Conservation (phyloP, 2,113 vertebrate genomes). For the Cephalopholis sonnerati region DNA sequence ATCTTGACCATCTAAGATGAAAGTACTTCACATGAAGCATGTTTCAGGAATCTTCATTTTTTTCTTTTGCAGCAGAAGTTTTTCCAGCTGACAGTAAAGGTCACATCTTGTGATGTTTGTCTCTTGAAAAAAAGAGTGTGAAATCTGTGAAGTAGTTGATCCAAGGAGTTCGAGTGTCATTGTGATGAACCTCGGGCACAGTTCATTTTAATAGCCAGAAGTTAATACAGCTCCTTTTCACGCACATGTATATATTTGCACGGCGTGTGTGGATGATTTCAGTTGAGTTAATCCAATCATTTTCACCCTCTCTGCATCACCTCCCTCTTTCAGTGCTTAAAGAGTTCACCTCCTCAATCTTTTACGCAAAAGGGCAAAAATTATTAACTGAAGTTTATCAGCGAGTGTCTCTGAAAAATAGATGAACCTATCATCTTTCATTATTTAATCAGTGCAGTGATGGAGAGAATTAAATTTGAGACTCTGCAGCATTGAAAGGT, state of each 20-base stretch:
- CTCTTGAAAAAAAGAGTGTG: not conserved
- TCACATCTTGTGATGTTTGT: not conserved
- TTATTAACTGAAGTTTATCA: not conserved
- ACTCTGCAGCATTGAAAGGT: not conserved
- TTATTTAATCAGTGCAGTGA: not conserved
- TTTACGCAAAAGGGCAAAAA: conserved; percentile 5
- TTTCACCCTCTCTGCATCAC: not conserved
- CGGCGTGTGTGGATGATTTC: not conserved
- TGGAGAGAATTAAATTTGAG: conserved; percentile 5
- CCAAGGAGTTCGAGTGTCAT: too few species aligned
- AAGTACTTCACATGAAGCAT: not conserved
- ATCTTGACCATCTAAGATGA: conserved; percentile 35
- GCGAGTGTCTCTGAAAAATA: not conserved
- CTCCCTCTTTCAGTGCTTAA: not conserved
- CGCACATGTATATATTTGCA: not conserved
- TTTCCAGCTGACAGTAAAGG: not conserved
- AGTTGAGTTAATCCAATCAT: not conserved
- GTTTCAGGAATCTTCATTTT: not conserved
- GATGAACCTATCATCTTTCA: conserved; percentile 3
- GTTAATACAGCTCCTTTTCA: not conserved
- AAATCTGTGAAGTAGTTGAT: not conserved
- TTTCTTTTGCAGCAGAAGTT: not conserved
- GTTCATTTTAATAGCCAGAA: not conserved
- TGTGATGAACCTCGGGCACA: not conserved
- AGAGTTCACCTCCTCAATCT: not conserved